Conservation (phyloP, 2,888 invertebrate species). For the Tholera decimalis region DNA sequence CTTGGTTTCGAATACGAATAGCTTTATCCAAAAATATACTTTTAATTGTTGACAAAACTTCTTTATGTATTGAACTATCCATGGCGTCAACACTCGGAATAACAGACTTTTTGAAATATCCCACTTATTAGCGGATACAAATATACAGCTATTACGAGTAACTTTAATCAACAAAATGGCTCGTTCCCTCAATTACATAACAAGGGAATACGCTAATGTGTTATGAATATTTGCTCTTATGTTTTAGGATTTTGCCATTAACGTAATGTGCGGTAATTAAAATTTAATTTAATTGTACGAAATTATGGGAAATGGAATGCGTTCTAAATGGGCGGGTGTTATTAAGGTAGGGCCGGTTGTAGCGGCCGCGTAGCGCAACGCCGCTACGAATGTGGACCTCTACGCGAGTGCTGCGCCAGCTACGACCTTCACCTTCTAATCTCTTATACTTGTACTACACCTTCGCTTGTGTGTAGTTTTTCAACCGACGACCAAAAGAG, state of each 20-base stretch:
- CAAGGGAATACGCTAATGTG: conserved; percentile 34
- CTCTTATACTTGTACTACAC: too few relatives aligned
- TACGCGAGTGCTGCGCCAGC: conserved; percentile 23
- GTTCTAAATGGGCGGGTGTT: conserved; percentile 13
- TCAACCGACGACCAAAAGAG: too few relatives aligned
- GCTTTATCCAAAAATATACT: not conserved
- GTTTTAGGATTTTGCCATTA: conserved; percentile 29
- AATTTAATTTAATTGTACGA: conserved; percentile 34
- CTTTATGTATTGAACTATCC: too few relatives aligned
- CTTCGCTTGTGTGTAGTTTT: too few relatives aligned
- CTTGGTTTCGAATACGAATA: not conserved
- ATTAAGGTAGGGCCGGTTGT: not conserved
- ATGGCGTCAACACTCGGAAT: conserved; percentile 24
- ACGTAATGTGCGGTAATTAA: conserved; percentile 24
- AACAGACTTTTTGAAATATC: conserved; percentile 9
- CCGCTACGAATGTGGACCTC: conserved; percentile 12
- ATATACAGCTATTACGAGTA: conserved; percentile 24
- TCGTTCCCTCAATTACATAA: conserved; percentile 35
- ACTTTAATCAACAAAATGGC: conserved; percentile 49
- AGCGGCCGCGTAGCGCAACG: conserved; percentile 43
- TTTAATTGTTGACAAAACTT: not conserved
- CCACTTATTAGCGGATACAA: conserved; percentile 24
- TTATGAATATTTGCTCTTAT: conserved; percentile 42
- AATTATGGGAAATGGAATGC: conserved; percentile 22
- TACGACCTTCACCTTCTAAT: not conserved